Base-by-base conservation (phyloP, 2,797 vertebrate species). In the Mus minutoides region DNA sequence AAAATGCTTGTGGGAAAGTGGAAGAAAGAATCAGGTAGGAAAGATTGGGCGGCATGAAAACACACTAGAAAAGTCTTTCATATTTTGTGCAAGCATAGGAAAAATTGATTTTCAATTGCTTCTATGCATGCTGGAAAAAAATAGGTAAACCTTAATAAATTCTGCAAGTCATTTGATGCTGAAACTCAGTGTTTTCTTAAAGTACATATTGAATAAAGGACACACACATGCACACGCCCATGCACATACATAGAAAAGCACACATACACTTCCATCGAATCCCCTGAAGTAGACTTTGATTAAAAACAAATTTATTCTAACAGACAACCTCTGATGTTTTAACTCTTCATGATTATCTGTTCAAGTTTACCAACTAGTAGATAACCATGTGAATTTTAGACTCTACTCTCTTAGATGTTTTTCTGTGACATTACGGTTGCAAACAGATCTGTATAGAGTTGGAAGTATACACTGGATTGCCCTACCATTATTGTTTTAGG, bases 21-120 rank as follows among this genome's bases (percentile, higher is more conserved):
- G 86, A 96, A 86, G 22, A 75, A 94, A 83, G 83, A 58, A 17
- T 54, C 49, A 90, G 67, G 64, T 43, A 86, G 83, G 7, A 79
- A 34, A 86, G 37, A 88, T 19, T n/a, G 46, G 78, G 69, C 75
- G n/a, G 34, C 49, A 80, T 12, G 31, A 40, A 91, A 94, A 78
- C 2, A 31, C 37, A 26, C 24, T 82, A 73, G 17, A 85, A 86
- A 46, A 62, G 26, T 34, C 34, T 90, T 93, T 64, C 46, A 40
- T 60, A 5, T 76, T 95, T 88, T 92, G 29, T 73, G 37, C 29
- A 82, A 73, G 19, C 34, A 54, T 52, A 60, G 71, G 3, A 76
- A 58, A 76, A 58, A 9, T 16, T 22, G 43, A 46, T 21, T 76
- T 91, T 46, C 31, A 37, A 11, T 84, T 88, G 56, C 88, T 62